Base-by-base conservation (phyloP, 1,140 invertebrate species). In the Tetramorium alpestre region DNA sequence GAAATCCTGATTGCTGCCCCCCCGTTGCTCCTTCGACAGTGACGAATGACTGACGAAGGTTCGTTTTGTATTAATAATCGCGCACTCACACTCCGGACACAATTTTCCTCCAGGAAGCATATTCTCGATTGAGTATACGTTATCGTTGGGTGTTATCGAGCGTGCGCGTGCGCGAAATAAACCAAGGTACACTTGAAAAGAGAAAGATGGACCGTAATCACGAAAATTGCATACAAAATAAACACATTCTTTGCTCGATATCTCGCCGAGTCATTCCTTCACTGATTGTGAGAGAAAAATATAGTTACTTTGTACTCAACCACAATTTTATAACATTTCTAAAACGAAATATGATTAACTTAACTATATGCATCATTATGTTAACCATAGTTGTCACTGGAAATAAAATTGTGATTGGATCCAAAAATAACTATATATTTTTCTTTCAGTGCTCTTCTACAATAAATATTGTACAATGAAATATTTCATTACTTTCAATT, bases 31-130 rank as follows among this genome's bases (percentile, higher is more conserved):
- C 22, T 58, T 70, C 69, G 54, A 82, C 69, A 82, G 64, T 82
- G 67, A 82, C 54, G 54, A 73, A 84, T 60, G 54, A 75, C 54
- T 47, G 69, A 84, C 13, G 69, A 75, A 73, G 69, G 25, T 44
- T 82, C 80, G 41, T 73, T 60, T 84, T 60, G 80, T 49, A 75
- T 84, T 84, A 73, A 84, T 84, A 73, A 84, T 84, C 69, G 41
- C 69, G 8, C 38, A 7, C 47, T 38, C 51, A 22, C 51, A 28
- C 49, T 28, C 25, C 25, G 22, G 13, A 47, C 67, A 60, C n/a
- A 49, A 75, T 84, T 54, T 49, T 60, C 41, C 13, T 11, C 25
- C 54, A 33, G 25, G 41, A 60, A 84, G 25, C 33, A n/a, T 41
- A 67, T 69, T 38, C 25, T 22, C 58, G 28, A 51, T 62, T 77